These are phyloP conservation scores for Sphaeramia orbicularis DNA, from an alignment of 2,797 vertebrate genomes.

Conservation along the genomic window DNA sequence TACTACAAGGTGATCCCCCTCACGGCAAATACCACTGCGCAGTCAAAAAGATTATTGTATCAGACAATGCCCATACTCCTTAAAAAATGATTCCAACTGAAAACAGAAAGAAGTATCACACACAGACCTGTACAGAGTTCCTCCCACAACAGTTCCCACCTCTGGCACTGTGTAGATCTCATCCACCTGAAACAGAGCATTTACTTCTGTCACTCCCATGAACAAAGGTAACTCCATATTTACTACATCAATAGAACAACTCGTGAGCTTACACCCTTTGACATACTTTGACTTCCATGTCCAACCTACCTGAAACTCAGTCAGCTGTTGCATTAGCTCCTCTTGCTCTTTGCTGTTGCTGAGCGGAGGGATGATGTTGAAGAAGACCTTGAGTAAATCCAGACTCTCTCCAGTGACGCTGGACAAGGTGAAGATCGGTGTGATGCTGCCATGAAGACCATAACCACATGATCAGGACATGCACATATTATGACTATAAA, in stretches of 20 bases:
- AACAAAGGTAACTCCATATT: neutral
- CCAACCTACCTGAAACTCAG: slow-evolving; percentile 93
- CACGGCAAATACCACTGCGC: slow-evolving; percentile 95
- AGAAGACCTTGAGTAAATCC: slow-evolving; percentile 95
- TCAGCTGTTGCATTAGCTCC: slow-evolving; percentile 98
- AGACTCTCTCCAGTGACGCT: slow-evolving; percentile 96
- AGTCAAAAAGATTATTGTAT: slow-evolving; percentile 8
- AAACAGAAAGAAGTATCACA: neutral
- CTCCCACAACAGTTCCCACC: slow-evolving; percentile 98
- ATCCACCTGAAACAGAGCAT: slow-evolving; percentile 89
- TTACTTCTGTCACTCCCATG: slow-evolving; percentile 9
- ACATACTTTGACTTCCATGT: neutral
- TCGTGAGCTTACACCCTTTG: neutral
- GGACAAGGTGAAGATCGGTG: slow-evolving; percentile 96
- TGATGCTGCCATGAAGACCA: slow-evolving; percentile 86
- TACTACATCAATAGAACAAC: neutral
- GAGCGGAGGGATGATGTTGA: slow-evolving; percentile 97
- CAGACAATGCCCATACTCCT: neutral
- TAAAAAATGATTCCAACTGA: neutral
- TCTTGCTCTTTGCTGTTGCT: slow-evolving; percentile 99
- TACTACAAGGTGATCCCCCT: slow-evolving; percentile 95
- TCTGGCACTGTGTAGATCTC: slow-evolving; percentile 99
- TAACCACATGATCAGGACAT: too few relatives aligned
- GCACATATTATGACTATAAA: neutral
- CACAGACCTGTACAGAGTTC: slow-evolving; percentile 95